Conservation (phyloP, 2,113 vertebrate species). For the Gavialis gangeticus region DNA sequence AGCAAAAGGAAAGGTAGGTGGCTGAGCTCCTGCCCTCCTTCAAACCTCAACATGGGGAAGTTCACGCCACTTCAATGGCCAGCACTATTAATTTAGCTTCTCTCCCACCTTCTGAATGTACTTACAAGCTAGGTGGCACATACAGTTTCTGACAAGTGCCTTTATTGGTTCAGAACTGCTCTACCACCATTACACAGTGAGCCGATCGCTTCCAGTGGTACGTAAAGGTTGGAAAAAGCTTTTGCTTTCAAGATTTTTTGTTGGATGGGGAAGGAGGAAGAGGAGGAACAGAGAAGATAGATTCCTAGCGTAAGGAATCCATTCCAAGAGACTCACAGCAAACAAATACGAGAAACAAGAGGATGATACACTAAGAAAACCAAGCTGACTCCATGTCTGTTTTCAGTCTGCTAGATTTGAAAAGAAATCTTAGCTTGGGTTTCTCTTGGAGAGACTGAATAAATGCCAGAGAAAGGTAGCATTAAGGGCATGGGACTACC, state of each 20-base stretch:
- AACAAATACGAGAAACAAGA: neutral
- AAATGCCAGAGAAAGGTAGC: neutral
- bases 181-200: neutral
- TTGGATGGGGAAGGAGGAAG: neutral
- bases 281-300: neutral
- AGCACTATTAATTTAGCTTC: neutral
- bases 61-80: too few relatives aligned
- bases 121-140: neutral
- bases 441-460: neutral
- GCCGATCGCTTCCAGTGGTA: neutral
- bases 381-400: accelerated
- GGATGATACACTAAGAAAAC: neutral
- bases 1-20: too few relatives aligned
- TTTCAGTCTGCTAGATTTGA: neutral
- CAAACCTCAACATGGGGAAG: too few relatives aligned
- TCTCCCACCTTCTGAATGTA: neutral
- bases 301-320: neutral
- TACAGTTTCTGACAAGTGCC: neutral
- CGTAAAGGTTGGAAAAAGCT: neutral
- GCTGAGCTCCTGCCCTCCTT: too few relatives aligned
- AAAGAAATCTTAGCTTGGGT: neutral
- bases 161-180: neutral
- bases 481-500: neutral
- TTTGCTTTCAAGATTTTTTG: neutral
- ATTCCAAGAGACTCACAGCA: neutral